Percentiles rank a stretch among this genome's conserved stretches.
phyloP scores from a whole-genome alignment of 2,113 vertebrate species.

The Thomomys bottae region DNA sequence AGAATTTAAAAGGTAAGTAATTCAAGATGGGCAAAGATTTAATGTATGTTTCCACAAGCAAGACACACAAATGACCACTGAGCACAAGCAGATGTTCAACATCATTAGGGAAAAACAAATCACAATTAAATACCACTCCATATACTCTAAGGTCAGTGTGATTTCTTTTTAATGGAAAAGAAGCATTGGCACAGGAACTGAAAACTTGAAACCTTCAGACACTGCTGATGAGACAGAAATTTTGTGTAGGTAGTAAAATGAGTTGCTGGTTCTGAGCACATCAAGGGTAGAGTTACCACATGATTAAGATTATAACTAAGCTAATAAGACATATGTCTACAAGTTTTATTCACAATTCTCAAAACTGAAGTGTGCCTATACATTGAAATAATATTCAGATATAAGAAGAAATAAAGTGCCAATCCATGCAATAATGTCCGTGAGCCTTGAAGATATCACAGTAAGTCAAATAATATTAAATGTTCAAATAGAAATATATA shows the following conservation, averaged over 20 bases:
- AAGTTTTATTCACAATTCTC: not conserved
- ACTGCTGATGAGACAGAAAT: not conserved
- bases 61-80: not conserved
- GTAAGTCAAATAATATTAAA: not conserved
- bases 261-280: not conserved
- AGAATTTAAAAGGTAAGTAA: not conserved
- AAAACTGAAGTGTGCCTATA: not conserved
- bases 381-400: not conserved
- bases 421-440: not conserved
- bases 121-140: not conserved
- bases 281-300: constrained; percentile 11
- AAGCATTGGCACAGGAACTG: not conserved
- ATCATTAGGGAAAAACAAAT: not conserved
- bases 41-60: not conserved
- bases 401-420: not conserved
- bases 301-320: not conserved
- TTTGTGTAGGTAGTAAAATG: not conserved
- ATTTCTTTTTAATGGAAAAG: not conserved
- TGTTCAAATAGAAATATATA: not conserved
- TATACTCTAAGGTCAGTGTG: not conserved
- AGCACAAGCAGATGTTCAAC: not conserved
- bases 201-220: not conserved
- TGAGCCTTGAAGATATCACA: not conserved
- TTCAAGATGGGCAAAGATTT: not conserved
- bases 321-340: not conserved